Base-by-base conservation (phyloP, 1,140 invertebrate species). In the Drosophila tropicalis region DNA sequence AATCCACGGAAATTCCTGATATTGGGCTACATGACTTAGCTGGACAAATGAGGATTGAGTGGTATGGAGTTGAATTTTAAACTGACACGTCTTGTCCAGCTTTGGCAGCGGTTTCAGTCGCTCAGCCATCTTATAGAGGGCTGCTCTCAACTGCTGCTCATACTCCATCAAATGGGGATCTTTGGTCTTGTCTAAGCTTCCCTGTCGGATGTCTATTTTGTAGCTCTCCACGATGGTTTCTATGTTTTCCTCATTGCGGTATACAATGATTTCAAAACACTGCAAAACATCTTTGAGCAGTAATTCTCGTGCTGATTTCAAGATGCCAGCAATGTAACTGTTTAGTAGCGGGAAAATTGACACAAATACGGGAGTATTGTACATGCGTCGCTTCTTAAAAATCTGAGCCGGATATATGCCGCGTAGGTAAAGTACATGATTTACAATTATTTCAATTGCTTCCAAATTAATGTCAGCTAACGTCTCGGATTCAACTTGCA, bases 1-100 rank as follows among this genome's bases (percentile, higher is more conserved):
- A 5, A 91, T 51, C 90, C 90, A 91, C 3, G 90, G 90, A 56
- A 91, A 91, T n/a, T 91, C 86, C 57, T 92, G 91, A 29, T 86
- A 83, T n/a, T 89, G 70, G 13, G 81, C 22, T 12, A 81, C 77
- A 10, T 92, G 81, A 32, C 72, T 86, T 0, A 92, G 36, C 1
- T 73, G 66, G 0, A 81, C 47, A 61, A 90, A 92, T 10, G 68
- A 66, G 2, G 78, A 41, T 62, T 92, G 90, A 9, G 85, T 84
- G 0, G 91, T 92, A 55, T 92, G 77, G 1, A 92, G 60, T 6
- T 80, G 67, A 10, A 92, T 41, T 55, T 87, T 91, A n/a, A 92
- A 92, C 13, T 73, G 79, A 5, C 68, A 65, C 54, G 68, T 73
- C 12, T 71, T 57, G 3, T 78, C 47, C 0, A 91, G 63, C 58